Evolutionary conservation across 2,888 invertebrate genomes (phyloP), one percentile per base, ranked within the genome.

Genomic region (Polyommatus iphigenia): DNA sequence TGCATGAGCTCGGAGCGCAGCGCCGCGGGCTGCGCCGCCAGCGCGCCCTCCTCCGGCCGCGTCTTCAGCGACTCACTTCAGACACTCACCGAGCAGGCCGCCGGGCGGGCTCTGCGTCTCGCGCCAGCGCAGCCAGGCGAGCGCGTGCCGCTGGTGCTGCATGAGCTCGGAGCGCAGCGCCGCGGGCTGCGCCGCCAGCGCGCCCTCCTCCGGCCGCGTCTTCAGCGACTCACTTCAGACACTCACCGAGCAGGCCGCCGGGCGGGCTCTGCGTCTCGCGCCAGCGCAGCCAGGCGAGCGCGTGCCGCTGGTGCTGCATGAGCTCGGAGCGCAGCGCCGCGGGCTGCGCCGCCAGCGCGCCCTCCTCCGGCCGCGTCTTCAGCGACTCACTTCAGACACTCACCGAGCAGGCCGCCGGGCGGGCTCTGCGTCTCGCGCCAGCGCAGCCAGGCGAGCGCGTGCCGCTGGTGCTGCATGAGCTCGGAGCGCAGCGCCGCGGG

Each of bases 371-470:
- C 20, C 59, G 7, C 59, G 36, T 41, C 15, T 54, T 32, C 3
- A 32, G 32, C 32, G 32, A 3, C 32, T 32, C 32, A 32, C 3
- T 32, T 32, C 32, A 32, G 3, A 32, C 32, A 32, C 80, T 46
- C 78, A 95, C 97, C 98, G 76, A 99, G 94, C 82, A 99, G 97
- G 18, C 99, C 99, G 0, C 98, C 98, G 57, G 96, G 91, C 0
- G 98, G 97, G 77, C 96, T 96, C 88, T 98, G 97, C n/a, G 94
- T 93, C 91, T 99, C 99, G 29, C 99, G 92, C 98, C 98, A 99
- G 29, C 95, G 85, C 84, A 99, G 93, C 99, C 99, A 99, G 15
- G 97, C 95, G 0, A 99, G 90, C 0, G 98, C 99, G 84, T 97
- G 96, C 81, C 95, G 94, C 89, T 99, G 99, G 90, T 99, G 98